phyloP scores from a whole-genome alignment of 2,888 invertebrate genomes.

The Poecilobothrus nobilitatus region DNA sequence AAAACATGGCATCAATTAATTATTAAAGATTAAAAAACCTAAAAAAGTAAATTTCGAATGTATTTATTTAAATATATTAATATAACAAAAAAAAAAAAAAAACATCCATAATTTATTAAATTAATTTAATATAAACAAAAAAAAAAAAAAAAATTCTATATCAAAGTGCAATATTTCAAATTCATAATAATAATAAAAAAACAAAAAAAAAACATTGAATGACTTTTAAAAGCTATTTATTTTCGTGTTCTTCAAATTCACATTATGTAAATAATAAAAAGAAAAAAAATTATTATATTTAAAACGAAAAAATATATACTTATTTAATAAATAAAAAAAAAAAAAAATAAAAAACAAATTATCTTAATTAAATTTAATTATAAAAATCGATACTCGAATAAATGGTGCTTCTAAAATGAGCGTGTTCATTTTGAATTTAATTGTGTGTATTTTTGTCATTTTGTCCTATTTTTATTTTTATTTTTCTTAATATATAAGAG shows the following conservation, averaged over 20 bases:
- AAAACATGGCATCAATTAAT: too few relatives aligned
- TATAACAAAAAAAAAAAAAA: too few relatives aligned
- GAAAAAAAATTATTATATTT: not conserved
- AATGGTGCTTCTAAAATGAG: not conserved
- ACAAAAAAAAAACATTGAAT: not conserved
- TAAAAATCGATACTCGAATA: not conserved
- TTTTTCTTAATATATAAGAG: too few relatives aligned
- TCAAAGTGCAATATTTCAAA: too few relatives aligned
- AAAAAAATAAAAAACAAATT: not conserved
- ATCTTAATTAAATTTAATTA: not conserved
- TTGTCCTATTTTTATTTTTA: too few relatives aligned
- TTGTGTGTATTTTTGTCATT: not conserved
- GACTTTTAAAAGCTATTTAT: not conserved
- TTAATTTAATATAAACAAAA: too few relatives aligned
- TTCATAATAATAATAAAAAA: too few relatives aligned
- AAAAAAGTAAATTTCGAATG: too few relatives aligned
- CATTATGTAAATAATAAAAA: not conserved
- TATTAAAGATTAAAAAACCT: too few relatives aligned
- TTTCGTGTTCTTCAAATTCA: not conserved
- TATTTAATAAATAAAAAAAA: not conserved
- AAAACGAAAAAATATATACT: not conserved
- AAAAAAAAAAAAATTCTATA: too few relatives aligned
- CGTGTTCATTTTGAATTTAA: not conserved
- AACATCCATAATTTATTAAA: too few relatives aligned
- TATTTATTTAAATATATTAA: too few relatives aligned